phyloP scores from a whole-genome alignment of 1,140 invertebrate genomes.

The Latrodectus geometricus region DNA sequence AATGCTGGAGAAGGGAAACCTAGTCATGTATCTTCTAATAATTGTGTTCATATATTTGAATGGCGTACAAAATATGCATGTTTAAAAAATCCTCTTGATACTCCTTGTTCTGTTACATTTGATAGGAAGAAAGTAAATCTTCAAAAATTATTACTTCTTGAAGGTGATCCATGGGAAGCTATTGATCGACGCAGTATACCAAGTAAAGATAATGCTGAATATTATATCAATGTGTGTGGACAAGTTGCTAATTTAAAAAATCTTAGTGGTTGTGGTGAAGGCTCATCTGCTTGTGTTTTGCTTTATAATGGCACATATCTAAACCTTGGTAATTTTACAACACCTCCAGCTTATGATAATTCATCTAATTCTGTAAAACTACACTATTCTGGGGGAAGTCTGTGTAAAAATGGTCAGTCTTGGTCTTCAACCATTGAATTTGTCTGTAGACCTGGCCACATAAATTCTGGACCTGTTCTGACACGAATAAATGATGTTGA shows the following conservation, averaged over 20 bases:
- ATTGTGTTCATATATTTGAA: conserved; percentile 61
- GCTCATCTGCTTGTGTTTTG: conserved; percentile 56
- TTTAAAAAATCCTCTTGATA: conserved; percentile 40
- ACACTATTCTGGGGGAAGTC: conserved; percentile 53
- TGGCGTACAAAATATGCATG: conserved; percentile 61
- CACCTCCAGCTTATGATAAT: conserved; percentile 50
- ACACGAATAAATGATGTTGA: conserved; percentile 64
- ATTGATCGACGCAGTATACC: conserved; percentile 10
- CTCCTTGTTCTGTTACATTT: conserved; percentile 25
- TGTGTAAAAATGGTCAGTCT: conserved; percentile 16
- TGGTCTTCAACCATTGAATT: conserved; percentile 54
- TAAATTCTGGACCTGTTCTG: conserved; percentile 41
- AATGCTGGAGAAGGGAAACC: conserved; percentile 41
- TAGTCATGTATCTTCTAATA: conserved; percentile 38
- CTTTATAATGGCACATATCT: conserved; percentile 30
- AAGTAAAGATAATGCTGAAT: conserved; percentile 6
- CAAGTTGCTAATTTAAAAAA: conserved; percentile 25
- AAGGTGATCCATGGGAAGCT: conserved; percentile 48
- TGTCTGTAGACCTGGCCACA: conserved; percentile 65
- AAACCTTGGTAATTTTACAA: conserved; percentile 57
- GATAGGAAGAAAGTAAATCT: conserved; percentile 24
- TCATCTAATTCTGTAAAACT: conserved; percentile 40
- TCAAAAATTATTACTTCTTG: conserved; percentile 11
- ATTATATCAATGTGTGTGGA: conserved; percentile 61
- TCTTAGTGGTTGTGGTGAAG: conserved; percentile 16